A percentile compares a stretch with the other conserved stretches of the same genome.
Evolutionary conservation across 1,140 invertebrate genomes (phyloP).

Genomic region (Ceratosolen solmsi): DNA sequence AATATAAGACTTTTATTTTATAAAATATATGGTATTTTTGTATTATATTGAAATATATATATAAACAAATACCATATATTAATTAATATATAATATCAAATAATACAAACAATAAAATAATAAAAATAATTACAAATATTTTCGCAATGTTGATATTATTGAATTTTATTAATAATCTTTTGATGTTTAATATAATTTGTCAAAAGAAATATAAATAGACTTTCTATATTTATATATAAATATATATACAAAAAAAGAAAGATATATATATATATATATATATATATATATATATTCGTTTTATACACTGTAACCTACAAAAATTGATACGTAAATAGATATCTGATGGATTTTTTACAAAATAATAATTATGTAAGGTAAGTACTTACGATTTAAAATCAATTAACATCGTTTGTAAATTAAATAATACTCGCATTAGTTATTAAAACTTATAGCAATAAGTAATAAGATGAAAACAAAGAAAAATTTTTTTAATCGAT

Average conservation of each 20-base stretch:
- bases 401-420: neutral
- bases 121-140: too few species aligned
- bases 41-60: too few species aligned
- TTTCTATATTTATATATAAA: neutral
- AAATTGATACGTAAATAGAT: neutral
- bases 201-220: neutral
- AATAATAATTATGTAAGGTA: neutral
- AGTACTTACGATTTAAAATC: neutral
- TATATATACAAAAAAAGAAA: too few species aligned
- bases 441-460: neutral
- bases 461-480: neutral
- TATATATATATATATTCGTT: neutral
- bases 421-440: neutral
- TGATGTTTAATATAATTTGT: too few species aligned
- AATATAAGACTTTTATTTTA: too few species aligned
- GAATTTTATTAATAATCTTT: too few species aligned
- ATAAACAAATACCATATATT: too few species aligned
- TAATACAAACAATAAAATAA: too few species aligned
- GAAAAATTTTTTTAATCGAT: neutral
- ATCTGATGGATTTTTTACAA: neutral
- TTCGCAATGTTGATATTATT: too few species aligned
- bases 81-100: too few species aligned
- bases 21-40: too few species aligned
- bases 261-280: neutral
- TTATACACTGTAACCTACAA: neutral